These are phyloP conservation scores for Rugalucina vietnamica DNA, from an alignment of 2,888 invertebrate species.

Conservation along the genomic window DNA sequence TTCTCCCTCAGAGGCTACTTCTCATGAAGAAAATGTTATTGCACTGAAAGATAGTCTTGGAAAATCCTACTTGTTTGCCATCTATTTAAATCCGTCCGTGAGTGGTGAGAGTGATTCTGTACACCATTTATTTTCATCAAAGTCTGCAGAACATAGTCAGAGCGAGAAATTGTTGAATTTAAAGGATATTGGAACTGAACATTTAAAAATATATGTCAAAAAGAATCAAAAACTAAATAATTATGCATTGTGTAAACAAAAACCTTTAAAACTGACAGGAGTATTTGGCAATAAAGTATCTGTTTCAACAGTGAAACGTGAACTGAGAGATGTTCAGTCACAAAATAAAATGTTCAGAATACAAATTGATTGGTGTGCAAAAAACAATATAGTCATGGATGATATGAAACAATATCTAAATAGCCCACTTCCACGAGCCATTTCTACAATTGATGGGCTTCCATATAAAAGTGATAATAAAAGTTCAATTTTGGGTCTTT, in stretches of 20 bases:
- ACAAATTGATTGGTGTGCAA: neutral
- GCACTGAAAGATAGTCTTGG: neutral
- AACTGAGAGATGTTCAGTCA: slow-evolving; percentile 5
- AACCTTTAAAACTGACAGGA: neutral
- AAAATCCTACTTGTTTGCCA: neutral
- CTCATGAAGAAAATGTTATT: neutral
- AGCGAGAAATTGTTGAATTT: neutral
- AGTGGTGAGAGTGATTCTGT: neutral
- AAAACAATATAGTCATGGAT: neutral
- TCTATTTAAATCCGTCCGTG: neutral
- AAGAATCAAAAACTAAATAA: neutral
- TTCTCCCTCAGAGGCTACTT: neutral
- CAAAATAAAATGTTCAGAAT: slow-evolving; percentile 8
- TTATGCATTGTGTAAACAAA: slow-evolving; percentile 1
- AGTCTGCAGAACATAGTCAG: neutral
- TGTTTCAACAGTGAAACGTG: neutral
- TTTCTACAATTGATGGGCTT: neutral
- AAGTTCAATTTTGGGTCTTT: neutral
- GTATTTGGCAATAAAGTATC: neutral
- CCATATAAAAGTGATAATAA: slow-evolving; percentile 1
- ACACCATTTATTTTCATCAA: neutral
- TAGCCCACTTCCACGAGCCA: neutral
- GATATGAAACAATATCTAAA: neutral
- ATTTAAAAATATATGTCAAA: neutral
- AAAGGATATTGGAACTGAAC: neutral